Conservation (phyloP, 35 echinoderm and acorn worm genomes). For the Heliocidaris erythrogramma region DNA sequence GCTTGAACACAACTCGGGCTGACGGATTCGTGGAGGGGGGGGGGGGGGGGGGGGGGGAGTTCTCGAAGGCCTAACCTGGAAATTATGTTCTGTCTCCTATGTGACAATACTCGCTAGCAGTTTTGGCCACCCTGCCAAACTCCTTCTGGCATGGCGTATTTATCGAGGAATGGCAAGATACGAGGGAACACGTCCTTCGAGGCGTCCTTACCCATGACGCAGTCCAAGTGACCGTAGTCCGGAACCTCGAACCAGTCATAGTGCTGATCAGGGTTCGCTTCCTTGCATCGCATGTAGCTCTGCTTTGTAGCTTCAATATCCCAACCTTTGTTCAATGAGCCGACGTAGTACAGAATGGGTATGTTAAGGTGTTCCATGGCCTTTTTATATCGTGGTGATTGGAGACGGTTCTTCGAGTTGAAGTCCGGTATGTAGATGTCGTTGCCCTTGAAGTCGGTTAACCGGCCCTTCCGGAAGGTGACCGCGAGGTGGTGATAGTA, state of each 20-base stretch:
- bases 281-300: slow-evolving; percentile 52
- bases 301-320: slow-evolving; percentile 57
- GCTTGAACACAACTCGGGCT: too few species aligned
- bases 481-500: slow-evolving; percentile 51
- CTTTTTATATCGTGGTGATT: neutral
- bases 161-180: slow-evolving; percentile 60
- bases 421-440: slow-evolving; percentile 49
- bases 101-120: neutral
- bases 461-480: slow-evolving; percentile 40
- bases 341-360: slow-evolving; percentile 10
- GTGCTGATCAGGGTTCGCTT: slow-evolving; percentile 67
- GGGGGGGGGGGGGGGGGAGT: too few species aligned
- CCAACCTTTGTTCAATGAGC: slow-evolving; percentile 57
- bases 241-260: slow-evolving; percentile 65
- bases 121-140: neutral
- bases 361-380: neutral
- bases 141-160: neutral
- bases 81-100: neutral
- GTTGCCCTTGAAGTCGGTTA: slow-evolving; percentile 21
- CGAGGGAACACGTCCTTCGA: slow-evolving; percentile 60
- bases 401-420: slow-evolving; percentile 29
- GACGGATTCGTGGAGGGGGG: too few species aligned
- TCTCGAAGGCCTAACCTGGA: too few species aligned
- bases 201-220: slow-evolving; percentile 66
- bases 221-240: slow-evolving; percentile 72